Evolutionary conservation across 2,113 vertebrate genomes (phyloP).

Genomic region (Elephantulus edwardii): DNA sequence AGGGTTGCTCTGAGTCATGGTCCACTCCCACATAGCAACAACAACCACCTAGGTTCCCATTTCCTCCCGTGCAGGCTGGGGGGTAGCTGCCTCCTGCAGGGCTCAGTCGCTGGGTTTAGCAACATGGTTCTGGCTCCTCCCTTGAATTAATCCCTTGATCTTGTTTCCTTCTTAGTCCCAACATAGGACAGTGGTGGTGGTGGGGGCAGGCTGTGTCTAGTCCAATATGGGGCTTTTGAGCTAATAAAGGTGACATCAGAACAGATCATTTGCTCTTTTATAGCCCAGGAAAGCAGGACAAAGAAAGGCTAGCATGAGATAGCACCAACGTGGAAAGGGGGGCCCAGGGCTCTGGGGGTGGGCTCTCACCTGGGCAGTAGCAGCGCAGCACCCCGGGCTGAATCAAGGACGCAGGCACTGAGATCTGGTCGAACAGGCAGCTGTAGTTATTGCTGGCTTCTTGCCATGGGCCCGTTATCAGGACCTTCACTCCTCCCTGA

Average conservation of each 20-base stretch:
- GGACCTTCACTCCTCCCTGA: slow-evolving; percentile 98
- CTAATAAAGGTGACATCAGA: fast-evolving
- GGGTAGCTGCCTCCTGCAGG: background rate
- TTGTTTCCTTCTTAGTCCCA: background rate
- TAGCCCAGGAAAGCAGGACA: background rate
- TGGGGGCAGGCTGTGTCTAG: background rate
- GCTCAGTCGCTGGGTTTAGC: background rate
- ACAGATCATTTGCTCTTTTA: background rate
- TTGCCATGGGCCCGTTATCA: slow-evolving; percentile 98
- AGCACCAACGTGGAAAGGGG: background rate
- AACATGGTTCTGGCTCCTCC: fast-evolving
- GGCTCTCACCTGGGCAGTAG: slow-evolving; percentile 95
- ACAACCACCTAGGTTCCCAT: too few relatives aligned
- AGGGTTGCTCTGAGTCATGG: too few relatives aligned
- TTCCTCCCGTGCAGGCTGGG: background rate
- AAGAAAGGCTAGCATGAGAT: background rate
- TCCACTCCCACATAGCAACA: too few relatives aligned
- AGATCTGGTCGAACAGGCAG: slow-evolving; percentile 99
- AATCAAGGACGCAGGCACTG: slow-evolving; percentile 97
- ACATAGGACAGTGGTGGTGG: background rate
- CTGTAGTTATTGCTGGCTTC: slow-evolving; percentile 98
- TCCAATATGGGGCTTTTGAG: background rate
- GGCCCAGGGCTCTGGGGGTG: fast-evolving
- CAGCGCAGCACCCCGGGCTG: slow-evolving; percentile 98
- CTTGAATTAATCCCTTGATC: background rate